phyloP scores from a whole-genome alignment of 2,888 invertebrate genomes.

The Drosophila rubida region DNA sequence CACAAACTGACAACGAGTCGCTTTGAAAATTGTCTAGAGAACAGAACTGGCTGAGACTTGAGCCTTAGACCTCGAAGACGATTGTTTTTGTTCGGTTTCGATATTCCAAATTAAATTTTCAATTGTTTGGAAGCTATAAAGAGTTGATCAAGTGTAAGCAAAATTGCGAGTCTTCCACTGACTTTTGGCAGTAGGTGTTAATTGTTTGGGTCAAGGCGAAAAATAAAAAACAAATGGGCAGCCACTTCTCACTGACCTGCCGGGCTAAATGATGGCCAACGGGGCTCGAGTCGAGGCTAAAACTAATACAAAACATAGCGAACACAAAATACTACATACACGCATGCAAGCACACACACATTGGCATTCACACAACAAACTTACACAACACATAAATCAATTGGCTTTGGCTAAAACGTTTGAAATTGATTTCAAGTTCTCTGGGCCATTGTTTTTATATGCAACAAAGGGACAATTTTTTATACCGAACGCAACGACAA shows the following conservation, averaged over 20 bases:
- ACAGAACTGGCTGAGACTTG: neutral
- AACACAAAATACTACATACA: constrained; percentile 15
- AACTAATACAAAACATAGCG: constrained; percentile 58
- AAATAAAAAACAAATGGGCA: constrained; percentile 23
- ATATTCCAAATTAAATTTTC: constrained; percentile 66
- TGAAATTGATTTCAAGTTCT: constrained; percentile 78
- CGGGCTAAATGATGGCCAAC: constrained; percentile 45
- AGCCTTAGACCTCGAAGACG: constrained; percentile 3
- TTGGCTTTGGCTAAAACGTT: constrained; percentile 77
- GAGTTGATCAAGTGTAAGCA: constrained; percentile 78
- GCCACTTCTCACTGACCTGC: constrained; percentile 37
- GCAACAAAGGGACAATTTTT: constrained; percentile 79
- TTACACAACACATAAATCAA: constrained; percentile 66
- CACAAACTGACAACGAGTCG: constrained; percentile 27
- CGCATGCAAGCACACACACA: constrained; percentile 13
- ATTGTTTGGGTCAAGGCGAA: constrained; percentile 56
- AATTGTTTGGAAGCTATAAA: constrained; percentile 81
- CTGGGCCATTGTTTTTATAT: constrained; percentile 76
- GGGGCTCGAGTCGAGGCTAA: constrained; percentile 37
- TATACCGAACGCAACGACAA: constrained; percentile 55
- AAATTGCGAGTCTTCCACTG: constrained; percentile 36
- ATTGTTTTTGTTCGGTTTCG: constrained; percentile 30
- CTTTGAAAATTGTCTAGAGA: neutral
- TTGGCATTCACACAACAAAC: constrained; percentile 42
- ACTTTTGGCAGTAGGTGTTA: constrained; percentile 66